These are phyloP conservation scores for Epirrhoe alternata DNA, from an alignment of 2,888 invertebrate species.

Conservation along the genomic window DNA sequence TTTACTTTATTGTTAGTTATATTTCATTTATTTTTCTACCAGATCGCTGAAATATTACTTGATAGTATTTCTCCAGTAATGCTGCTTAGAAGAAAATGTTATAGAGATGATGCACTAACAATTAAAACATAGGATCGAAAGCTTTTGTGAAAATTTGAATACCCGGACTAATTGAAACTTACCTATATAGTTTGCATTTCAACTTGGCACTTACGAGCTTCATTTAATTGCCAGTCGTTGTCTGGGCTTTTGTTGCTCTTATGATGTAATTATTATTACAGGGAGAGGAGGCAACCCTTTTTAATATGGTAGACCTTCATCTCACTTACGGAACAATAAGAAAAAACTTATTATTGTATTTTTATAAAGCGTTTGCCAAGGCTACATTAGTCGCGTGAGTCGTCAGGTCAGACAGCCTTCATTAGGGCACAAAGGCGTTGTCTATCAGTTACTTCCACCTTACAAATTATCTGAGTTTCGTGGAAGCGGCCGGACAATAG, in stretches of 20 bases:
- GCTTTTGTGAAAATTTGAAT: slow-evolving; percentile 40
- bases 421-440: slow-evolving; percentile 76
- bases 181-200: slow-evolving; percentile 46
- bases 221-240: slow-evolving; percentile 38
- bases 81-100: background rate
- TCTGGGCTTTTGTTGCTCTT: slow-evolving; percentile 29
- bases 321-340: background rate
- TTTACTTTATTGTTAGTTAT: background rate
- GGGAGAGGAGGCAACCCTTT: background rate
- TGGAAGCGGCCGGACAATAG: slow-evolving; percentile 63
- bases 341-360: background rate
- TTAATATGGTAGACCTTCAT: background rate
- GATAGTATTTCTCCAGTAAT: background rate
- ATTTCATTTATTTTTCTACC: background rate
- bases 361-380: slow-evolving; percentile 63
- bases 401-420: slow-evolving; percentile 76
- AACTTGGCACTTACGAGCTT: slow-evolving; percentile 41
- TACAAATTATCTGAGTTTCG: slow-evolving; percentile 74
- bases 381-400: slow-evolving; percentile 72
- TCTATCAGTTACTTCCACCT: slow-evolving; percentile 77
- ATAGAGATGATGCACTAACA: background rate
- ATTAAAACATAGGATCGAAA: background rate
- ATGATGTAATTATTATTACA: slow-evolving; percentile 24
- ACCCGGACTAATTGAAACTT: slow-evolving; percentile 41
- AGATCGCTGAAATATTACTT: no score